Conservation (phyloP, 2,888 invertebrate genomes). For the Venustoraphidia nigricollis region DNA sequence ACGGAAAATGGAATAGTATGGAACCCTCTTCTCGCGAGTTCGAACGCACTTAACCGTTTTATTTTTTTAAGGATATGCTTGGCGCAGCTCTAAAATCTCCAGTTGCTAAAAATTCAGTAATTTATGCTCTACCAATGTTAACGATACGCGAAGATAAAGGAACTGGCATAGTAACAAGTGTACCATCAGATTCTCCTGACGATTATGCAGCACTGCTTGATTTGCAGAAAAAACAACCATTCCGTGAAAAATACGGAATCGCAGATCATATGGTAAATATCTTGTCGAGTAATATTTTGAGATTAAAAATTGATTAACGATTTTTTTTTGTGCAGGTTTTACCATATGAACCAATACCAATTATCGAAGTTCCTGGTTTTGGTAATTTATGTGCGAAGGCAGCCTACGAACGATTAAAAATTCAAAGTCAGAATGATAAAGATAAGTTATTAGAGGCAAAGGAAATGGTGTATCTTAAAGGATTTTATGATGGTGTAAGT, state of each 20-base stretch:
- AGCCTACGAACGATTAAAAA: conserved; percentile 77
- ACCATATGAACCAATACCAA: conserved; percentile 57
- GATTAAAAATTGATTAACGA: conserved; percentile 2
- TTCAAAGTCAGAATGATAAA: conserved; percentile 94
- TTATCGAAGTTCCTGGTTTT: conserved; percentile 81
- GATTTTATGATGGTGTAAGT: conserved; percentile 81
- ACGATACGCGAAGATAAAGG: conserved; percentile 97
- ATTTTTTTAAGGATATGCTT: conserved; percentile 44
- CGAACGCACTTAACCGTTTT: too few relatives aligned
- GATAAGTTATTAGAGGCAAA: conserved; percentile 91
- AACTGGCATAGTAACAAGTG: conserved; percentile 94
- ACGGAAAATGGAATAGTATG: too few relatives aligned
- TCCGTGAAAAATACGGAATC: conserved; percentile 85
- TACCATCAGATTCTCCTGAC: conserved; percentile 97
- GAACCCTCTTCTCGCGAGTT: too few relatives aligned
- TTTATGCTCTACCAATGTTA: conserved; percentile 93
- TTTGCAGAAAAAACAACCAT: conserved; percentile 83
- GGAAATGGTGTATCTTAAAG: conserved; percentile 87
- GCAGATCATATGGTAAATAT: conserved; percentile 57
- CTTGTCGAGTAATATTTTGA: not conserved
- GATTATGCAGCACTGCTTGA: conserved; percentile 93
- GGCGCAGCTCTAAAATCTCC: conserved; percentile 78
- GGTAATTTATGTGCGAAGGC: conserved; percentile 76
- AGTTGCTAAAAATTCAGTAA: conserved; percentile 60
- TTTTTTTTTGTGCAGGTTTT: conserved; percentile 31